Percentiles rank a stretch among this genome's conserved stretches.
phyloP scores from a whole-genome alignment of 2,797 vertebrate genomes.

The Nyctalus aviator region DNA sequence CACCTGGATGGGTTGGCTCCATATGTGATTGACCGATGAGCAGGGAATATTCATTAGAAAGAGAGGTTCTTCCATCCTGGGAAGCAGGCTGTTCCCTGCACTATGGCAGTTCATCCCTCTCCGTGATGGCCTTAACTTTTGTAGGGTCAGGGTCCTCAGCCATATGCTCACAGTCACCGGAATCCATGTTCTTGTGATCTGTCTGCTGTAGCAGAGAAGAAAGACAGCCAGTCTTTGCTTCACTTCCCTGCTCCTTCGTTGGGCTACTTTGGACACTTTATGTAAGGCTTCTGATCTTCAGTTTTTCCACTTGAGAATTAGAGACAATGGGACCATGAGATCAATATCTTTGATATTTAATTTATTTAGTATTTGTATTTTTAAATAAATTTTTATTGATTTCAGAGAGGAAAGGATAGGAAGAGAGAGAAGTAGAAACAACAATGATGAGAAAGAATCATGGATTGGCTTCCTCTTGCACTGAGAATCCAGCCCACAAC shows the following conservation, averaged over 20 bases:
- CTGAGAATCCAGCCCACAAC: too few relatives aligned
- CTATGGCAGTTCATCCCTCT: not conserved
- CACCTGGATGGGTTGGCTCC: too few relatives aligned
- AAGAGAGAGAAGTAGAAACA: too few relatives aligned
- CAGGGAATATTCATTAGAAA: not conserved
- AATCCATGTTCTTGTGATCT: not conserved
- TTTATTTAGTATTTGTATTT: too few relatives aligned
- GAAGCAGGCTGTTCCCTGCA: accelerated
- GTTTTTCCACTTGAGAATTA: not conserved
- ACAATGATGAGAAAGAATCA: too few relatives aligned
- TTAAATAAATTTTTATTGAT: too few relatives aligned
- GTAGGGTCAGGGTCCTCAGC: not conserved
- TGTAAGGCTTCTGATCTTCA: not conserved
- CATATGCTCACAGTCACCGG: not conserved
- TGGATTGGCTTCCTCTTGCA: too few relatives aligned
- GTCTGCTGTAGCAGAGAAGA: not conserved
- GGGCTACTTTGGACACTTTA: not conserved
- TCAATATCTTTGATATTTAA: not conserved
- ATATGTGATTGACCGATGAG: not conserved
- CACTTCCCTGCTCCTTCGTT: not conserved
- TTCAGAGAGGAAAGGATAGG: too few relatives aligned
- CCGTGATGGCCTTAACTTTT: not conserved
- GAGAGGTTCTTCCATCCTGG: too few relatives aligned
- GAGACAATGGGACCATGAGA: not conserved
- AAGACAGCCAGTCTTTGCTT: not conserved